Evolutionary conservation across 2,797 vertebrate species (phyloP), one percentile per base, ranked within the genome.

Genomic region (Pangasius larnaudii): DNA sequence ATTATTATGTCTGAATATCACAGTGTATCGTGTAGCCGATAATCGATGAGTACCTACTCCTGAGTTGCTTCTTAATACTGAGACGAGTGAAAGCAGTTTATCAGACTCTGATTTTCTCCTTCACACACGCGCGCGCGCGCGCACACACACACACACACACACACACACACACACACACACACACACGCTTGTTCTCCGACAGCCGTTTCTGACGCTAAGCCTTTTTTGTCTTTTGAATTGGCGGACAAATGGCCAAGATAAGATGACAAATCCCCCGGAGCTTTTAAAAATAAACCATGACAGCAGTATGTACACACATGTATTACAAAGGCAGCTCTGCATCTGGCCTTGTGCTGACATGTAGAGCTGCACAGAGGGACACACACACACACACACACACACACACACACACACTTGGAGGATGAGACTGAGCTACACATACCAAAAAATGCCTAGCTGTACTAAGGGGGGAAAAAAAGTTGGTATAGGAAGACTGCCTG

Each of bases 201-300:
- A 94, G 94, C 91, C 92, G 92, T 90, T 94, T 87, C 90, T 94
- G 94, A 95, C 90, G 86, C 89, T 93, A 93, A 95, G 95, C 95
- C 92, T 95, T 94, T 42, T 95, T 96, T 95, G 94, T 95, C 93
- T 94, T 95, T 95, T 96, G 92, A 96, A 95, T 96, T 94, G 93
- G 94, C 93, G 94, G 95, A 96, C 95, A 95, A 96, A 95, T 93
- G 93, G 92, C 93, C 92, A 92, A 95, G 95, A 96, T 95, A 96
- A 96, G 95, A 96, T 94, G 94, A 95, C 95, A 95, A 96, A 95
- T 95, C 94, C 95, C 93, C 78, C 67, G 67, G 91, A 86, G 90
- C 92, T 93, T 95, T 95, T 96, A 96, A 95, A 96, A 96, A 96
- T 96, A 96, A 95, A 95, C 93, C 92, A 67, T 84, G 82, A 86